Evolutionary conservation across 92 coral and sea anemone species (phyloP).

Genomic region (Bergia sp.): DNA sequence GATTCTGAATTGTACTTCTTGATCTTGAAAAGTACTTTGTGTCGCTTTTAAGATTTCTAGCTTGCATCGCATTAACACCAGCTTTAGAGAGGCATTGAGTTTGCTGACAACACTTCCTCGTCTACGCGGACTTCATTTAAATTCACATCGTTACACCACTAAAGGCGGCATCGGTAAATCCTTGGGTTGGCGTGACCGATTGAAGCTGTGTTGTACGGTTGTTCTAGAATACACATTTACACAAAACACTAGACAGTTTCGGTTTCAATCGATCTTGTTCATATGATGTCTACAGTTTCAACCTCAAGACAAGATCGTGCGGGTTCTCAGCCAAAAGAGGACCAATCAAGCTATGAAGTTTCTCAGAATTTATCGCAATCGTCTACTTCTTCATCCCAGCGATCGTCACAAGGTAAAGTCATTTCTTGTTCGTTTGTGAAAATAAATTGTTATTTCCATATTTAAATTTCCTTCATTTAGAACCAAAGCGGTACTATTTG

Average conservation of each 20-base stretch:
- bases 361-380: conserved; percentile 32
- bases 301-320: conserved; percentile 32
- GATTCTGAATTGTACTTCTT: not conserved
- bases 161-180: conserved; percentile 8
- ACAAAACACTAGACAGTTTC: conserved; percentile 20
- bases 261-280: conserved; percentile 25
- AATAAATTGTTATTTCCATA: conserved; percentile 19
- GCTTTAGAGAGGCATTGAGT: not conserved
- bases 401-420: conserved; percentile 32
- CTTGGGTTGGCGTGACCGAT: conserved; percentile 43
- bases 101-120: conserved; percentile 1
- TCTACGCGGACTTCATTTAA: conserved; percentile 23
- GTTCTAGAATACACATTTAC: conserved; percentile 28
- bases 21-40: conserved; percentile 4
- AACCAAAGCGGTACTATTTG: conserved; percentile 8
- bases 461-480: conserved; percentile 4
- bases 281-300: conserved; percentile 25
- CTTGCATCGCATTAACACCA: conserved; percentile 29
- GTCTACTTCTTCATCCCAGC: conserved; percentile 10
- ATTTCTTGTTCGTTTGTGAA: conserved; percentile 10
- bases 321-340: conserved; percentile 29
- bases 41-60: conserved; percentile 27
- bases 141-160: conserved; percentile 10
- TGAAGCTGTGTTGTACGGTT: conserved; percentile 2
- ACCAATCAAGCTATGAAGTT: not conserved